Percentiles rank a stretch among this genome's conserved stretches.
Conservation (phyloP, 2,888 invertebrate species). For the Agriotes lineatus region DNA sequence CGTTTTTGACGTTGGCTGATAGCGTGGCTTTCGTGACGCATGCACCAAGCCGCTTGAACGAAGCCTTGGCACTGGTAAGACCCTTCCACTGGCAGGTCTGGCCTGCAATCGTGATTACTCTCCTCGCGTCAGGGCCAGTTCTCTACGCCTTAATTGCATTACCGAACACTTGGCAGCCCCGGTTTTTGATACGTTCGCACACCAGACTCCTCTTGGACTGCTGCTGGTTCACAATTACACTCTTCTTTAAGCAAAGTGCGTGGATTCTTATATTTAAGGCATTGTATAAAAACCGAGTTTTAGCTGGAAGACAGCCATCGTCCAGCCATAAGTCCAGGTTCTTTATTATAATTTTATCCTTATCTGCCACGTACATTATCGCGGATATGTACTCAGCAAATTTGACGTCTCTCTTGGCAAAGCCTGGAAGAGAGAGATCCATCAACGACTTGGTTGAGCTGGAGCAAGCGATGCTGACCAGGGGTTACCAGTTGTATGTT, state of each 20-base stretch:
- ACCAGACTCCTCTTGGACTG: slow-evolving; percentile 70
- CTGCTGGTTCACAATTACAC: slow-evolving; percentile 79
- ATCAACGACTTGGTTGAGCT: slow-evolving; percentile 76
- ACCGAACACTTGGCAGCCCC: slow-evolving; percentile 71
- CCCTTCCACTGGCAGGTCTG: slow-evolving; percentile 83
- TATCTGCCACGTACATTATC: slow-evolving; percentile 83
- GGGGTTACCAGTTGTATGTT: slow-evolving; percentile 76
- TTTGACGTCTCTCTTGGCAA: slow-evolving; percentile 79
- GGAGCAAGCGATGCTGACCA: slow-evolving; percentile 75
- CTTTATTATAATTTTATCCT: slow-evolving; percentile 76
- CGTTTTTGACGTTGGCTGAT: slow-evolving; percentile 81
- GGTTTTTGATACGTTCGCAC: slow-evolving; percentile 60
- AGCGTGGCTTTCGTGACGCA: slow-evolving; percentile 84
- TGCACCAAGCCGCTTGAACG: slow-evolving; percentile 79
- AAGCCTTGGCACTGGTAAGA: slow-evolving; percentile 79
- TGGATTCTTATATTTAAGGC: too few species aligned
- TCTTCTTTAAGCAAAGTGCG: slow-evolving; percentile 80
- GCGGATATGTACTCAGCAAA: slow-evolving; percentile 85
- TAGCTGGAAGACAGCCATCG: slow-evolving; percentile 73
- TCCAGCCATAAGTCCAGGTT: slow-evolving; percentile 76
- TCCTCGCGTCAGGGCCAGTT: slow-evolving; percentile 77
- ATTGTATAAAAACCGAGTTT: too few species aligned
- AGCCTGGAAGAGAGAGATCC: slow-evolving; percentile 78
- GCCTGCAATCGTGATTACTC: slow-evolving; percentile 76
- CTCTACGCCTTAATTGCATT: slow-evolving; percentile 77